A percentile compares a stretch with the other conserved stretches of the same genome.
Evolutionary conservation across 1,140 invertebrate species (phyloP).

Genomic region (Drosophila azteca): DNA sequence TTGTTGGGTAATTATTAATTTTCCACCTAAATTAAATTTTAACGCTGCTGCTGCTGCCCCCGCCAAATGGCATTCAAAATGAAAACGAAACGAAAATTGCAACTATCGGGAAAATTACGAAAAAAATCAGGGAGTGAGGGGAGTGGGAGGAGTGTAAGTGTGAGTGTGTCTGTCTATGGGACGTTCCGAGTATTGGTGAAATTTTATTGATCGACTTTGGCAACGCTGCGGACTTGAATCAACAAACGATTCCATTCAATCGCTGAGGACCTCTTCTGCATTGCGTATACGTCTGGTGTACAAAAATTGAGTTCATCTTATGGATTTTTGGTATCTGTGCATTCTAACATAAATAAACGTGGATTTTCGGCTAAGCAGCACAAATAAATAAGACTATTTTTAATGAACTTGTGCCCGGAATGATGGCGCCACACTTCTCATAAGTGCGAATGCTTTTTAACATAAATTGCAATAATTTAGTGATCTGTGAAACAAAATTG

Average conservation of each 20-base stretch:
- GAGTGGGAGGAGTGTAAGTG: too few species aligned
- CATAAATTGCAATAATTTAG: slow-evolving; percentile 23
- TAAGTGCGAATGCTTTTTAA: slow-evolving; percentile 21
- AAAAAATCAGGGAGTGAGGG: slow-evolving; percentile 32
- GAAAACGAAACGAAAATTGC: slow-evolving; percentile 77
- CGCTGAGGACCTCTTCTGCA: slow-evolving; percentile 32
- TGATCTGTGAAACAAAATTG: slow-evolving; percentile 26
- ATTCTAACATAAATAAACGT: slow-evolving; percentile 55
- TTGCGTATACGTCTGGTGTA: slow-evolving; percentile 71
- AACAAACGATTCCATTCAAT: slow-evolving; percentile 57
- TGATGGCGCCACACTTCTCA: slow-evolving; percentile 23
- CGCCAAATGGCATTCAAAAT: slow-evolving; percentile 68
- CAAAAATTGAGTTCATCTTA: slow-evolving; percentile 62
- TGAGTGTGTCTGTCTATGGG: slow-evolving; percentile 8
- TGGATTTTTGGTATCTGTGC: slow-evolving; percentile 15
- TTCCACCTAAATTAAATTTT: slow-evolving; percentile 81
- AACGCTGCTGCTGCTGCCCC: slow-evolving; percentile 46
- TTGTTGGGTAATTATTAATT: slow-evolving; percentile 80
- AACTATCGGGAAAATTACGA: slow-evolving; percentile 71
- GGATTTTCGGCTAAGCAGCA: slow-evolving; percentile 21
- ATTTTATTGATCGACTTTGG: slow-evolving; percentile 47
- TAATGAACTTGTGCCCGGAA: slow-evolving; percentile 42
- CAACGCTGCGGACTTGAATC: slow-evolving; percentile 34
- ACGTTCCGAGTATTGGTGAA: not conserved
- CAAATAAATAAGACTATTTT: slow-evolving; percentile 44